These are phyloP conservation scores for Agrochola circellaris DNA, from an alignment of 2,888 invertebrate species.

Conservation along the genomic window DNA sequence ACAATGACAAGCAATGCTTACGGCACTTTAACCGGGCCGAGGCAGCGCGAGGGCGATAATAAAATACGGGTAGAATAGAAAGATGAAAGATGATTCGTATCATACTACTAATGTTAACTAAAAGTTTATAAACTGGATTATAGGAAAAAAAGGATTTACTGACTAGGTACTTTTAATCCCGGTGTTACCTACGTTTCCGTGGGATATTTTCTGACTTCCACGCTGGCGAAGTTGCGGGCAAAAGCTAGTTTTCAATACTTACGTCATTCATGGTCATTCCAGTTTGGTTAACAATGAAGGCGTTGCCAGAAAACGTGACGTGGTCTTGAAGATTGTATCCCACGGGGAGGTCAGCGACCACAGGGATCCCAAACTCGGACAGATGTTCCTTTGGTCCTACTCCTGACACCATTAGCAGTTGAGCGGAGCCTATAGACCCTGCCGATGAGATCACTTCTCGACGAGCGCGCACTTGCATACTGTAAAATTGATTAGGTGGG, in stretches of 20 bases:
- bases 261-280: conserved; percentile 92
- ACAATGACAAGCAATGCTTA: no score
- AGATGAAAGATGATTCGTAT: no score
- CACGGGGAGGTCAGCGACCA: conserved; percentile 93
- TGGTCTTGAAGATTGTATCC: conserved; percentile 96
- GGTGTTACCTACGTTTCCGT: no score
- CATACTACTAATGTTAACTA: no score
- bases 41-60: no score
- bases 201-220: no score
- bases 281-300: conserved; percentile 93
- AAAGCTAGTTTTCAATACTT: conserved; percentile 64
- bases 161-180: no score
- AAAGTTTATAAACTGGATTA: no score
- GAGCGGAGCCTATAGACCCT: conserved; percentile 96
- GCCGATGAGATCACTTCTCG: conserved; percentile 95
- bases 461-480: conserved; percentile 87
- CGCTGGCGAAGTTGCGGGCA: no score
- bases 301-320: conserved; percentile 93
- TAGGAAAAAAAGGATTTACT: no score
- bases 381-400: conserved; percentile 93
- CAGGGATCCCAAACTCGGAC: conserved; percentile 90
- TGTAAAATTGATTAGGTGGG: conserved; percentile 65
- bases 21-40: no score
- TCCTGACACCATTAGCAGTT: conserved; percentile 96
- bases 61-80: no score